Evolutionary conservation across 1,140 invertebrate species (phyloP).

Genomic region (Trichonephila clavata): DNA sequence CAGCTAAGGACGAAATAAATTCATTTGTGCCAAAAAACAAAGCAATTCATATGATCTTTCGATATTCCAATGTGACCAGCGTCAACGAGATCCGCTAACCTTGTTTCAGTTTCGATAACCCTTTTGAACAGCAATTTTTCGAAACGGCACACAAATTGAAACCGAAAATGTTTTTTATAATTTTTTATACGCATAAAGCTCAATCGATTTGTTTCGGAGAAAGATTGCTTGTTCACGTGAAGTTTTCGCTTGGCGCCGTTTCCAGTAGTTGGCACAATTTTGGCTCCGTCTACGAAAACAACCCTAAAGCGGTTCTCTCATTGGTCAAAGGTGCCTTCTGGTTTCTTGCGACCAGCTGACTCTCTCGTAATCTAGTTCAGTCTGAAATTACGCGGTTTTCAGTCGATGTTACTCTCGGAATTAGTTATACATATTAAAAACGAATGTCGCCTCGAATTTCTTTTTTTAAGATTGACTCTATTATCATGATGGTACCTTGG

Average conservation of each 20-base stretch:
- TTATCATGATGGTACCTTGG: slow-evolving; percentile 1
- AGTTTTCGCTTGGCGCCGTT: slow-evolving; percentile 53
- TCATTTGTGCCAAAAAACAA: background rate
- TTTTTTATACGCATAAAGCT: background rate
- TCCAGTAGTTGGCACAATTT: slow-evolving; percentile 31
- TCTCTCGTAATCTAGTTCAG: slow-evolving; percentile 70
- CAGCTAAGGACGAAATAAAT: too few relatives aligned
- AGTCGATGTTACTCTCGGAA: background rate
- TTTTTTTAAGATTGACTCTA: background rate
- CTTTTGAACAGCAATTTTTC: background rate
- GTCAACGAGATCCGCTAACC: background rate
- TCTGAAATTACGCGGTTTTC: slow-evolving; percentile 65
- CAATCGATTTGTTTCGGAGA: background rate
- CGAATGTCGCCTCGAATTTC: background rate
- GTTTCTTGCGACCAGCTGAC: slow-evolving; percentile 74
- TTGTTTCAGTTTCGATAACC: background rate
- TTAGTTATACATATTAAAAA: background rate
- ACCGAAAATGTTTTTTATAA: background rate
- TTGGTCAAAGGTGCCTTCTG: slow-evolving; percentile 73
- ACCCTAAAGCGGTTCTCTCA: slow-evolving; percentile 65
- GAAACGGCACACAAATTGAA: background rate
- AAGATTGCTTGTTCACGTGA: slow-evolving; percentile 24
- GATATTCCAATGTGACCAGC: background rate
- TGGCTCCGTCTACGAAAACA: slow-evolving; percentile 47
- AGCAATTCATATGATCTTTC: background rate